Conservation (phyloP, 2,113 vertebrate species). For the Myodes glareolus region DNA sequence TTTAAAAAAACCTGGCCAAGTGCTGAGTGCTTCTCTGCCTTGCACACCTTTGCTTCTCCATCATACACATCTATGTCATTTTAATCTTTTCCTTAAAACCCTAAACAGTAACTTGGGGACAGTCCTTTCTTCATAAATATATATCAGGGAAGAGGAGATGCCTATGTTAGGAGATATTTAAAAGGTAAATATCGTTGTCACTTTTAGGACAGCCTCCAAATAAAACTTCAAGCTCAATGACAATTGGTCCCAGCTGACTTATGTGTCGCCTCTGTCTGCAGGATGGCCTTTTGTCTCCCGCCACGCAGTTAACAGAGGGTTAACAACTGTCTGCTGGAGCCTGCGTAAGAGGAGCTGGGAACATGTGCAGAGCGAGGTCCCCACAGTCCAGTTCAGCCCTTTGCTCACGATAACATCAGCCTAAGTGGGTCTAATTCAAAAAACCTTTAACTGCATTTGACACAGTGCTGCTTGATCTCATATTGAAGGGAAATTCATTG, state of each 20-base stretch:
- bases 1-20: constrained; percentile 54
- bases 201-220: constrained; percentile 5
- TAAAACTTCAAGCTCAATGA: constrained; percentile 11
- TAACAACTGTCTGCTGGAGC: neutral
- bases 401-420: neutral
- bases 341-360: neutral
- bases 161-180: neutral
- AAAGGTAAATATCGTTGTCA: constrained; percentile 29
- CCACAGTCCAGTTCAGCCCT: neutral
- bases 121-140: neutral
- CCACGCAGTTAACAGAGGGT: neutral
- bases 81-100: constrained; percentile 62
- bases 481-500: neutral
- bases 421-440: neutral
- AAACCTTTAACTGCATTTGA: neutral
- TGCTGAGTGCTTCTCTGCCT: neutral
- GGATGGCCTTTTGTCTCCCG: neutral
- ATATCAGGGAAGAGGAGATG: neutral
- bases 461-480: neutral
- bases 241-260: neutral
- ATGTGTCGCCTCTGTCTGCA: neutral
- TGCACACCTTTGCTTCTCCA: neutral
- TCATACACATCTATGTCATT: constrained; percentile 27
- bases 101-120: constrained; percentile 52
- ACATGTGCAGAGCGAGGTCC: too few relatives aligned